A percentile compares a stretch with the other conserved stretches of the same genome.
Conservation (phyloP, 2,888 invertebrate genomes). For the Gymnocheta viridis region DNA sequence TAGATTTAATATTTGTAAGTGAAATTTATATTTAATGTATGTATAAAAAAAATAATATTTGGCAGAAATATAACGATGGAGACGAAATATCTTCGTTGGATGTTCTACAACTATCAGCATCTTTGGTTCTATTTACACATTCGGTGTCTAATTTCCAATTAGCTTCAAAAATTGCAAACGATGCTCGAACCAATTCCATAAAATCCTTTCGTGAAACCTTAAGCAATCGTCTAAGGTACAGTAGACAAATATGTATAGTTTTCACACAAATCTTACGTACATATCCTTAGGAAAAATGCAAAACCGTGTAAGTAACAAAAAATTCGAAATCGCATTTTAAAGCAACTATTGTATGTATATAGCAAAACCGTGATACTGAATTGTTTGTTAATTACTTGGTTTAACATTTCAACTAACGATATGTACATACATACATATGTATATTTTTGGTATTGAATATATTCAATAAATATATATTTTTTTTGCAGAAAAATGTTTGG, state of each 20-base stretch:
- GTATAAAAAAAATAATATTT: not conserved
- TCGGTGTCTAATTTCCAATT: slow-evolving; percentile 79
- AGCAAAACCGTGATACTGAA: no score
- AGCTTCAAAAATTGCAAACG: slow-evolving; percentile 76
- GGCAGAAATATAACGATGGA: slow-evolving; percentile 76
- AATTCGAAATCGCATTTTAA: no score
- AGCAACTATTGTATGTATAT: no score
- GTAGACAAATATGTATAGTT: not conserved
- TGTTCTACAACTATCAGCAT: slow-evolving; percentile 76
- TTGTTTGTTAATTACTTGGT: no score
- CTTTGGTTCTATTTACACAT: slow-evolving; percentile 79
- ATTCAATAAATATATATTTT: no score
- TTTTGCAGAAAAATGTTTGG: slow-evolving; percentile 76
- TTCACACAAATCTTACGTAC: no score
- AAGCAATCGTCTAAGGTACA: slow-evolving; percentile 78
- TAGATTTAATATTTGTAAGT: slow-evolving; percentile 78
- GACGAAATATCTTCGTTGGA: slow-evolving; percentile 76
- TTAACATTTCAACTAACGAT: no score
- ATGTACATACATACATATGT: no score
- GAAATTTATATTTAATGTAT: not conserved
- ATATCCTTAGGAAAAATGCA: no score
- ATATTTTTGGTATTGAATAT: no score
- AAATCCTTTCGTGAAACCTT: slow-evolving; percentile 74
- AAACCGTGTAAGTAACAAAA: no score
- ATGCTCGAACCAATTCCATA: slow-evolving; percentile 73